Evolutionary conservation across 2,113 vertebrate species (phyloP), one percentile per base, ranked within the genome.

Genomic region (Calyptomena viridis): DNA sequence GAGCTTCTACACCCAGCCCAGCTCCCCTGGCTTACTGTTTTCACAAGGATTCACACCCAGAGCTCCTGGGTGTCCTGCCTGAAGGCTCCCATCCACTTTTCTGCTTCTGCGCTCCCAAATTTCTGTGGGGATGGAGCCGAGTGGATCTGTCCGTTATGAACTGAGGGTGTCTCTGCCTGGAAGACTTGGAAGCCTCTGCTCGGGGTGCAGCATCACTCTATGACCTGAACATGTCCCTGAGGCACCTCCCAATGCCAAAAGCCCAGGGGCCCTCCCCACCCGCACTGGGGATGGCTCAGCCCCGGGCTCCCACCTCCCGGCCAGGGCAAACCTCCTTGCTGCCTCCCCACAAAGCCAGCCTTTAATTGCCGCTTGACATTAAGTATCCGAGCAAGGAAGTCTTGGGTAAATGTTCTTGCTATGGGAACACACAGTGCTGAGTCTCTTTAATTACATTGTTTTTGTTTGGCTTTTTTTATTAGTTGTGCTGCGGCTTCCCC

Each of bases 381-480:
- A 86, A 95, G 92, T 71, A 92, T 93, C 74, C 8, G 91, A 95
- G 88, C 87, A 40, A 93, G 95, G 81, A 95, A 96, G 95, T 78
- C 75, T 95, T 39, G 94, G 95, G 93, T 64, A 91, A 96, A 95
- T 79, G 95, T 97, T 95, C 95, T 84, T 94, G 93, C 96, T 67
- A 62, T 81, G 95, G 97, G 97, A 97, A 97, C 97, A 97, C 82
- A n/a, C 94, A 96, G 95, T 97, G 95, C 97, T 89, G 96, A 93
- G 90, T 90, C 96, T 95, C 96, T 97, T 97, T 97, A 95, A 97
- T 97, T 93, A 97, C 91, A 95, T 87, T 97, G 96, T 90, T 97
- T 97, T 94, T 96, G 95, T 97, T 97, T 97, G 96, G 95, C 85
- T 96, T 92, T 94, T 94, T 96, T 95, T 92, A 94, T 96, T 91